Percentiles rank a stretch among this genome's conserved stretches.
These are phyloP conservation scores for Rhincodon typus DNA, from an alignment of 2,797 vertebrate species.

Conservation along the genomic window DNA sequence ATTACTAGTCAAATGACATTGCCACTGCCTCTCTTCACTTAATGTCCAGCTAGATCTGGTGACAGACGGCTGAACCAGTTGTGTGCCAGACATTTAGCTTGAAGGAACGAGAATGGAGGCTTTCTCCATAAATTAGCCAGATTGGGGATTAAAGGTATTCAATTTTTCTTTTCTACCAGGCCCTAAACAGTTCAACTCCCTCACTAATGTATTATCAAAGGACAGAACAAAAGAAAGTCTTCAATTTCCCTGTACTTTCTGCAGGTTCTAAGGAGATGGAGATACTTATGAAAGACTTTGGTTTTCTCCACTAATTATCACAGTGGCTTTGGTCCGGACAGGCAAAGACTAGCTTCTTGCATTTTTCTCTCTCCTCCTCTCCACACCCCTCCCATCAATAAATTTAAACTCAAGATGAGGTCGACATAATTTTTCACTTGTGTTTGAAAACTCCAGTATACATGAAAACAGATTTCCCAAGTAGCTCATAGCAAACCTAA, in stretches of 20 bases:
- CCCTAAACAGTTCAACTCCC: not conserved
- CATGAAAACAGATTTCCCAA: not conserved
- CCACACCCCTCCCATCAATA: not conserved
- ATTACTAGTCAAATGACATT: no score
- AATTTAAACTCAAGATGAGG: not conserved
- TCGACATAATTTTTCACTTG: not conserved
- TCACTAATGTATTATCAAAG: not conserved
- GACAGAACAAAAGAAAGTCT: not conserved
- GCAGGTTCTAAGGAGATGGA: not conserved
- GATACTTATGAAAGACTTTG: not conserved
- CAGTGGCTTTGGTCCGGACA: not conserved
- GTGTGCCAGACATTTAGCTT: not conserved
- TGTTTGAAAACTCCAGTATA: not conserved
- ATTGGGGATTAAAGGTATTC: not conserved
- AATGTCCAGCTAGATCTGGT: not conserved
- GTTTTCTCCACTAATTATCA: no score
- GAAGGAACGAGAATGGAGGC: not conserved
- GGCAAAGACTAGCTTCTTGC: not conserved
- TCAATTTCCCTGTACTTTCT: no score
- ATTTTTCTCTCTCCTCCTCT: not conserved
- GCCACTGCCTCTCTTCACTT: not conserved
- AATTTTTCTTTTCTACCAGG: not conserved
- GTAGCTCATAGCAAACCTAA: not conserved
- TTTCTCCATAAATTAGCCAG: not conserved
- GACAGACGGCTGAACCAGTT: not conserved